These are phyloP conservation scores for Cerceris rybyensis DNA, from an alignment of 2,888 invertebrate species.

Conservation along the genomic window DNA sequence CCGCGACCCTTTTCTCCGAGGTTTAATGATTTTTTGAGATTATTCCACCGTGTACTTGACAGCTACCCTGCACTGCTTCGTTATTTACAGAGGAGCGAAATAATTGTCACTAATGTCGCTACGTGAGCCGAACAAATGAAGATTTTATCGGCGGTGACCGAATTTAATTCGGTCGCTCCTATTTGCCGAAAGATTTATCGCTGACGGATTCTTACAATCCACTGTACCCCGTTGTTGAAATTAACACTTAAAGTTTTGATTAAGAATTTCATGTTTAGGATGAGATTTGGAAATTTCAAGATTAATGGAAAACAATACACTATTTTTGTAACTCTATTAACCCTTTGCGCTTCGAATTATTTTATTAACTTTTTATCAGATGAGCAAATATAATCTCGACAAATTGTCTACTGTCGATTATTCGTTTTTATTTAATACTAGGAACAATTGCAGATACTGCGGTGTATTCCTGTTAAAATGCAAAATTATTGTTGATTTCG, in stretches of 20 bases:
- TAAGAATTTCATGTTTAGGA: not conserved
- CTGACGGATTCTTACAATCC: not conserved
- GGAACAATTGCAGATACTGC: too few species aligned
- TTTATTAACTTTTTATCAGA: too few species aligned
- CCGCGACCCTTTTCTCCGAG: not conserved
- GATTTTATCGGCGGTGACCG: conserved; percentile 1
- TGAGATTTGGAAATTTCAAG: too few species aligned
- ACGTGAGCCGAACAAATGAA: conserved; percentile 10
- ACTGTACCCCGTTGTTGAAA: not conserved
- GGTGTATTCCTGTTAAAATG: too few species aligned
- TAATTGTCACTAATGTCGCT: conserved; percentile 2
- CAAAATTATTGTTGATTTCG: too few species aligned
- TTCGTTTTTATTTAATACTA: too few species aligned
- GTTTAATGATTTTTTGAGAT: conserved; percentile 58
- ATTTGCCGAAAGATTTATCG: conserved; percentile 6
- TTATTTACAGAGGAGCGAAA: conserved; percentile 37
- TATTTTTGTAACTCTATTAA: too few species aligned
- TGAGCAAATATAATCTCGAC: too few species aligned
- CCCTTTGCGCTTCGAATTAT: too few species aligned
- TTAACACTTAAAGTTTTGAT: not conserved
- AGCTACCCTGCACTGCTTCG: conserved; percentile 3
- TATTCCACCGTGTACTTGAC: conserved; percentile 20
- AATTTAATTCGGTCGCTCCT: conserved; percentile 9
- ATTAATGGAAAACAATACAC: too few species aligned
- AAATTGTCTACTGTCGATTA: too few species aligned